phyloP scores from a whole-genome alignment of 2,888 invertebrate genomes.

The Tachina grossa region DNA sequence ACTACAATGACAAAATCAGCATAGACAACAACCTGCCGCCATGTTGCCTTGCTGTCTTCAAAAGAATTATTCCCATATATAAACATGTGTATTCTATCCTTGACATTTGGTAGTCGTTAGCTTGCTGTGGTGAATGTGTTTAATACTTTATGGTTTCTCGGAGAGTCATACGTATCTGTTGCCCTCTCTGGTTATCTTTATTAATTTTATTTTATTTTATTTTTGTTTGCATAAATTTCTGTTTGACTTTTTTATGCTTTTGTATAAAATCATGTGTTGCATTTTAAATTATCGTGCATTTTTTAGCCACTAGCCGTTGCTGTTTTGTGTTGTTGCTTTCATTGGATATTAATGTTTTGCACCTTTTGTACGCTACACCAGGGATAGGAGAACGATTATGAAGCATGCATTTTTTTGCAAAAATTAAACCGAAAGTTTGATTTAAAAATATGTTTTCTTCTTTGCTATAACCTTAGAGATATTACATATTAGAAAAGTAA shows the following conservation, averaged over 20 bases:
- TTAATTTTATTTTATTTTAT: not conserved
- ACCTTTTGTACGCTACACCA: slow-evolving; percentile 53
- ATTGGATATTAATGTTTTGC: slow-evolving; percentile 43
- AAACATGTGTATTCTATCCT: no score
- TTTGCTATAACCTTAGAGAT: no score
- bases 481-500: no score
- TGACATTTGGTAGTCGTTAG: no score
- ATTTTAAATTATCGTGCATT: slow-evolving; percentile 62
- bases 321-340: slow-evolving; percentile 17
- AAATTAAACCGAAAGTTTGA: no score
- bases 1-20: no score
- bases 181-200: not conserved
- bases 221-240: slow-evolving; percentile 39
- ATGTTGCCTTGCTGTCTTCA: no score
- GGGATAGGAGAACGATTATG: not conserved
- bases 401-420: not conserved
- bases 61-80: no score
- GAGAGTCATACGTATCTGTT: not conserved
- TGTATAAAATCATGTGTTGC: slow-evolving; percentile 67
- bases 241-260: slow-evolving; percentile 19
- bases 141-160: slow-evolving; percentile 3
- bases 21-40: no score
- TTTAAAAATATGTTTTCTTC: no score
- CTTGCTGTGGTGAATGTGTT: no score
- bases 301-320: slow-evolving; percentile 60